Evolutionary conservation across 2,113 vertebrate species (phyloP).

Genomic region (rabbit (Oryctolagus cuniculus)): mOryCun1.1 NC_091434.1:2446501-2447000

Average conservation of each 20-base stretch:
- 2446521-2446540: background rate
- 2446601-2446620: background rate
- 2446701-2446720: background rate
- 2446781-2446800: background rate
- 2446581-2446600: background rate
- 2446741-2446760: background rate
- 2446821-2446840: background rate
- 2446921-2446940: no score
- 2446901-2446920: no score
- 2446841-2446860: background rate
- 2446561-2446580: fast-evolving
- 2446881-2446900: background rate
- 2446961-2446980: no score
- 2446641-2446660: background rate
- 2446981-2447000: no score
- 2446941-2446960: no score
- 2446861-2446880: no score
- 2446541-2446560: background rate
- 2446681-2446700: background rate
- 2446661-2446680: background rate
- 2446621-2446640: background rate
- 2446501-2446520: background rate
- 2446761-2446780: background rate
- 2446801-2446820: background rate
- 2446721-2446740: no score